Percentiles rank a stretch among this genome's conserved stretches.
Conservation (phyloP, 2,113 vertebrate species). For the Canis aureus region DNA sequence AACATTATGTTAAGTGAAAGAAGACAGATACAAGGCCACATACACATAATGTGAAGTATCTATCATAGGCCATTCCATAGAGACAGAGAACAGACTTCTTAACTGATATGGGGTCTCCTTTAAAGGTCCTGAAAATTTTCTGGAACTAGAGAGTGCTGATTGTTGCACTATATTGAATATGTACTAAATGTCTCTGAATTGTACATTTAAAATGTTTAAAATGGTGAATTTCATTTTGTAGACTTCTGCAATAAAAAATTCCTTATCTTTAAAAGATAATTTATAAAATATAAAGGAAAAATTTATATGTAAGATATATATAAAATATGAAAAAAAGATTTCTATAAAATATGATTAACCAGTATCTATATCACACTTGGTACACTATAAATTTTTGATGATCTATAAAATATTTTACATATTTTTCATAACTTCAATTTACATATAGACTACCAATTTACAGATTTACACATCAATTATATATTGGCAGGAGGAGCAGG, state of each 20-base stretch:
- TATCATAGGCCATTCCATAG: background rate
- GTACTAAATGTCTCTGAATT: too few species aligned
- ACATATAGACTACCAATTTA: too few species aligned
- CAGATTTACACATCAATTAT: background rate
- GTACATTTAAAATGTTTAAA: too few species aligned
- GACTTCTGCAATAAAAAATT: background rate
- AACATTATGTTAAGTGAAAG: background rate
- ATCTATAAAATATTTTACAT: background rate
- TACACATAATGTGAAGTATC: background rate
- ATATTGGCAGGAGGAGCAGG: too few species aligned
- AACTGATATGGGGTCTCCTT: too few species aligned
- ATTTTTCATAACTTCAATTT: background rate
- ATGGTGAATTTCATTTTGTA: background rate
- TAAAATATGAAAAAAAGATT: background rate
- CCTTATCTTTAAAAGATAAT: background rate
- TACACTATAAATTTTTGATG: background rate
- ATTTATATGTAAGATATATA: too few species aligned
- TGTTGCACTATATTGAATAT: too few species aligned
- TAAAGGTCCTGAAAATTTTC: too few species aligned
- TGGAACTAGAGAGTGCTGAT: too few species aligned
- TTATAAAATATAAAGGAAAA: background rate
- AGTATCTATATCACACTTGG: background rate
- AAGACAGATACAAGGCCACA: background rate
- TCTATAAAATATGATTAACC: background rate
- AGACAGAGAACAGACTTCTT: background rate